phyloP scores from a whole-genome alignment of 2,888 invertebrate species.

The Drosophila quinaria region DNA sequence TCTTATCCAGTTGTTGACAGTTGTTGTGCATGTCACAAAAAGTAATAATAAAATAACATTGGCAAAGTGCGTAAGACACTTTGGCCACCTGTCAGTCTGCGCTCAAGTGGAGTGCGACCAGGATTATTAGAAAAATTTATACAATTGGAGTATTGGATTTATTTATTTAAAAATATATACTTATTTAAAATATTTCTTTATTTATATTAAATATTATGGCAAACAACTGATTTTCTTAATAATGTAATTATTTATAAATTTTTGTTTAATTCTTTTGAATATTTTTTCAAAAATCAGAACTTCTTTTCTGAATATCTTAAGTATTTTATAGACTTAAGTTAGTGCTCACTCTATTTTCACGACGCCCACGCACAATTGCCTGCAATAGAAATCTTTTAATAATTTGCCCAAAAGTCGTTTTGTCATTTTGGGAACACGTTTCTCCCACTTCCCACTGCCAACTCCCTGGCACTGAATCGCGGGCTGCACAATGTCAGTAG shows the following conservation, averaged over 20 bases:
- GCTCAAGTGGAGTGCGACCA: conserved; percentile 34
- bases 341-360: conserved; percentile 24
- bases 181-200: not conserved
- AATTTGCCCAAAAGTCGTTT: conserved; percentile 59
- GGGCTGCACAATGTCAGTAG: conserved; percentile 34
- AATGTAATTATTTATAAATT: not conserved
- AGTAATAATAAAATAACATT: conserved; percentile 68
- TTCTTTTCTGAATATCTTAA: not conserved
- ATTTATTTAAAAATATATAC: not conserved
- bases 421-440: conserved; percentile 55
- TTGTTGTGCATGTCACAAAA: conserved; percentile 59
- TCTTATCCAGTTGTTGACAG: conserved; percentile 72
- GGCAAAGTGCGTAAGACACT: conserved; percentile 49
- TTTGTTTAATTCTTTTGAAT: not conserved
- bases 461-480: not conserved
- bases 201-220: not conserved
- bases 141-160: not conserved
- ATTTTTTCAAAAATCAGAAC: not conserved
- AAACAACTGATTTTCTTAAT: not conserved
- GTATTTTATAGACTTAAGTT: not conserved
- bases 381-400: conserved; percentile 63
- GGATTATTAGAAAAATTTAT: not conserved
- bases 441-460: not conserved
- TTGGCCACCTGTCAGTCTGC: conserved; percentile 50
- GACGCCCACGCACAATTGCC: conserved; percentile 16